Conservation (phyloP, 2,113 vertebrate species). For the Apistogramma diplotaenia region DNA sequence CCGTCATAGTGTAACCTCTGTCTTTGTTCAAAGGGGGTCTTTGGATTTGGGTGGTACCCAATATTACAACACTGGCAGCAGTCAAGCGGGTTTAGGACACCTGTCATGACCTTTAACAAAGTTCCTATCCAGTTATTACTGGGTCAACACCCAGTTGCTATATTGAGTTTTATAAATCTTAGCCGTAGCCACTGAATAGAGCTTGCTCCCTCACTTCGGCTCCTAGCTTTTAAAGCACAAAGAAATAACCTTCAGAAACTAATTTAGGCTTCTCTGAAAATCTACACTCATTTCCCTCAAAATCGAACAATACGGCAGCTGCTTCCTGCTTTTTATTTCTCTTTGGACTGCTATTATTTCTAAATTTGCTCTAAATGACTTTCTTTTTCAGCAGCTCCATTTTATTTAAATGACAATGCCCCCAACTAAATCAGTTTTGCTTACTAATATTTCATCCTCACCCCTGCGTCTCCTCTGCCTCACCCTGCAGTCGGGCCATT, state of each 20-base stretch:
- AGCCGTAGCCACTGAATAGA: conserved; percentile 18
- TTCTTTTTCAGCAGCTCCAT: conserved; percentile 41
- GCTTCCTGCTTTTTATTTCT: conserved; percentile 34
- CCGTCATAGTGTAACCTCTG: not conserved
- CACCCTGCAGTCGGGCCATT: not conserved
- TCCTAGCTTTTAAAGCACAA: conserved; percentile 33
- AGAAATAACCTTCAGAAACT: conserved; percentile 63
- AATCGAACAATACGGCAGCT: conserved; percentile 36
- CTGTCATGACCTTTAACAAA: not conserved
- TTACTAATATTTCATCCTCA: conserved; percentile 44
- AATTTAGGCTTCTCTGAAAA: conserved; percentile 55
- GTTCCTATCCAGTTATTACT: conserved; percentile 1
- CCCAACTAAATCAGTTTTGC: conserved; percentile 44
- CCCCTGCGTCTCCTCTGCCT: not conserved
- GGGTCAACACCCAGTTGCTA: not conserved
- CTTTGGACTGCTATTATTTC: conserved; percentile 48
- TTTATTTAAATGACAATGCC: conserved; percentile 42
- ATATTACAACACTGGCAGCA: not conserved
- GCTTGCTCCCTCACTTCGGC: conserved; percentile 19
- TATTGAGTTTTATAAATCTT: not conserved
- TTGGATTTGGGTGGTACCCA: not conserved
- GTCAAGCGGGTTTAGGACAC: not conserved
- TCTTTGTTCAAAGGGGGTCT: not conserved
- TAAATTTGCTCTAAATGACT: conserved; percentile 50
- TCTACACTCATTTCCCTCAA: conserved; percentile 41